These are phyloP conservation scores for Macropus fuliginosus DNA, from an alignment of 2,797 vertebrate species.

Conservation along the genomic window DNA sequence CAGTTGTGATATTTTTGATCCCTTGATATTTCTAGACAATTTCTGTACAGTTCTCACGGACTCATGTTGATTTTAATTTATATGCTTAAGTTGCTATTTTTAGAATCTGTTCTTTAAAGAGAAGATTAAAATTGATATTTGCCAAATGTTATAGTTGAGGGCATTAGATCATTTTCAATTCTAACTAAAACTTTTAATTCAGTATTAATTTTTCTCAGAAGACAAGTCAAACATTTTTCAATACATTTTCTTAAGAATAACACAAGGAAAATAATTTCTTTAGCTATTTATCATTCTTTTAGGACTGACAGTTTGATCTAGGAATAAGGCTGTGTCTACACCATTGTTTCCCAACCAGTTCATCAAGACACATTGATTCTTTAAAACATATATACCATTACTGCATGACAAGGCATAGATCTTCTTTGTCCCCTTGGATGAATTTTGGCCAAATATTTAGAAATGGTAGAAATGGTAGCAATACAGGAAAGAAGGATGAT, in stretches of 20 bases:
- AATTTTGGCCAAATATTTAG: neutral
- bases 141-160: constrained; percentile 75
- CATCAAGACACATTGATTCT: neutral
- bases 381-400: neutral
- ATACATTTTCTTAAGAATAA: constrained; percentile 43
- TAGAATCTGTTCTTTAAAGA: constrained; percentile 79
- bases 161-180: constrained; percentile 34
- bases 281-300: neutral
- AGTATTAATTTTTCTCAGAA: constrained; percentile 54
- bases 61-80: constrained; percentile 51
- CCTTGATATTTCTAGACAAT: constrained; percentile 72
- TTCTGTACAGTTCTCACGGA: constrained; percentile 61
- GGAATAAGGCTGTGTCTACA: constrained; percentile 66
- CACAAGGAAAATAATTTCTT: constrained; percentile 34
- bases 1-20: constrained; percentile 64
- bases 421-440: neutral
- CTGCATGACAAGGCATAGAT: neutral
- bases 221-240: constrained; percentile 35
- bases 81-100: constrained; percentile 66
- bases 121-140: constrained; percentile 58
- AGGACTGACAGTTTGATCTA: constrained; percentile 5
- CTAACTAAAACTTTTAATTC: constrained; percentile 33
- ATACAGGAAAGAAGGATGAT: neutral
- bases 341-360: constrained; percentile 63
- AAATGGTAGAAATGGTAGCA: neutral